phyloP scores from a whole-genome alignment of 2,113 vertebrate genomes.

The Zapus hudsonius region DNA sequence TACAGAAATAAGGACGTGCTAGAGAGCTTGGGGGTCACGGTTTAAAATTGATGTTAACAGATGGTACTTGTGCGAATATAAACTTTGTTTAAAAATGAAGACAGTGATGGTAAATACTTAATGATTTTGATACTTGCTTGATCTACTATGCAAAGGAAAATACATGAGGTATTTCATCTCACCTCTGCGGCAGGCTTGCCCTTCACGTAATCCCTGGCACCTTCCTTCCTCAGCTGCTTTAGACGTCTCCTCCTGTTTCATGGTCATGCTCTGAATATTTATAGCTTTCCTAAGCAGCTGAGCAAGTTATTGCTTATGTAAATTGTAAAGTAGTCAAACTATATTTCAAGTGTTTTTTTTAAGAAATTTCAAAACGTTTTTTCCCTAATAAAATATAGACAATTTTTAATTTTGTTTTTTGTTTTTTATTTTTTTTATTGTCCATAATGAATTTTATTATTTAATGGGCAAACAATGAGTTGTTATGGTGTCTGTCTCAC shows the following conservation, averaged over 20 bases:
- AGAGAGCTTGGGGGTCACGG: neutral
- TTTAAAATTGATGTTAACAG: neutral
- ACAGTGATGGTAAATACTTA: neutral
- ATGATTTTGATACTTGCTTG: neutral
- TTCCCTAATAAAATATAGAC: slow-evolving; percentile 32
- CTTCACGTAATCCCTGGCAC: neutral
- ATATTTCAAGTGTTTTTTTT: neutral
- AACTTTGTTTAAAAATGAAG: neutral
- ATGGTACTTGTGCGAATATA: neutral
- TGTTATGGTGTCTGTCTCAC: no score
- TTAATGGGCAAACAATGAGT: no score
- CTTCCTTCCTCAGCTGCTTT: neutral
- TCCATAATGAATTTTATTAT: no score
- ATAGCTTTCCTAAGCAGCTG: neutral
- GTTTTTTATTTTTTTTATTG: no score
- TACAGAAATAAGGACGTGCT: neutral
- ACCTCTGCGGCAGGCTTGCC: neutral
- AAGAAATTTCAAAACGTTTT: neutral
- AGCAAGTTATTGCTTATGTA: neutral
- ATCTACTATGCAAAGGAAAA: neutral
- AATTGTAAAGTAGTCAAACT: slow-evolving; percentile 8
- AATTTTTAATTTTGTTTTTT: no score
- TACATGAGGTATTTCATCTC: neutral
- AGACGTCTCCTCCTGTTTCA: neutral
- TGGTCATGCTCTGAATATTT: neutral